phyloP scores from a whole-genome alignment of 2,113 vertebrate species.

The Neolamprologus cancellatus region DNA sequence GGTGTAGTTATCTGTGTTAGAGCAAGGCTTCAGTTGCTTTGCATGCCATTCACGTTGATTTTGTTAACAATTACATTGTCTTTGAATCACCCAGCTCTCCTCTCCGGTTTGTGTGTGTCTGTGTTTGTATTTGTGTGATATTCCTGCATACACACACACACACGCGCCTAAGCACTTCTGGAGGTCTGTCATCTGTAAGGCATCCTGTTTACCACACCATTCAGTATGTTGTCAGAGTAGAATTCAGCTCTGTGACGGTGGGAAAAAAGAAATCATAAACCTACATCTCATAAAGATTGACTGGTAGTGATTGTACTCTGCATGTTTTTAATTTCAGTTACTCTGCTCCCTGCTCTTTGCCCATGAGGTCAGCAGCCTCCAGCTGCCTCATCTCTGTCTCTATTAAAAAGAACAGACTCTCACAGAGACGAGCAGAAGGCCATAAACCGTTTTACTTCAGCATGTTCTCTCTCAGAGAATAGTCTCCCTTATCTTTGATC shows the following conservation, averaged over 20 bases:
- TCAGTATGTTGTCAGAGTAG: neutral
- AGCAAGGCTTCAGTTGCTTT: neutral
- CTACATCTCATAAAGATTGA: neutral
- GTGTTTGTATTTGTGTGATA: neutral
- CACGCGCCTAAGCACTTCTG: neutral
- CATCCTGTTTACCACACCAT: conserved; percentile 2
- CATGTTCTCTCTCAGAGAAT: conserved; percentile 35
- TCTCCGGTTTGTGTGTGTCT: neutral
- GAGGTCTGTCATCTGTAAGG: conserved; percentile 18
- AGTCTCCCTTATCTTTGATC: conserved; percentile 51
- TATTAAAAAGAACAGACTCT: neutral
- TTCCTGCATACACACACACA: neutral
- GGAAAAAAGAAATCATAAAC: neutral
- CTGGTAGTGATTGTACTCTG: neutral
- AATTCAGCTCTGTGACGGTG: neutral
- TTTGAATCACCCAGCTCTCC: neutral
- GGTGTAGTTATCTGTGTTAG: neutral
- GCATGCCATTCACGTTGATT: neutral
- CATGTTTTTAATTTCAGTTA: neutral
- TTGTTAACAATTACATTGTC: neutral
- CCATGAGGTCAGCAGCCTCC: conserved; percentile 8
- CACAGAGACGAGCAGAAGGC: neutral
- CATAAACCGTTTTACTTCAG: conserved; percentile 12
- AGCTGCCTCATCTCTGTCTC: conserved; percentile 28
- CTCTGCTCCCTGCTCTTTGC: neutral